Evolutionary conservation across 1,140 invertebrate genomes (phyloP), one percentile per base, ranked within the genome.

Genomic region (Drosophila novamexicana): DNA sequence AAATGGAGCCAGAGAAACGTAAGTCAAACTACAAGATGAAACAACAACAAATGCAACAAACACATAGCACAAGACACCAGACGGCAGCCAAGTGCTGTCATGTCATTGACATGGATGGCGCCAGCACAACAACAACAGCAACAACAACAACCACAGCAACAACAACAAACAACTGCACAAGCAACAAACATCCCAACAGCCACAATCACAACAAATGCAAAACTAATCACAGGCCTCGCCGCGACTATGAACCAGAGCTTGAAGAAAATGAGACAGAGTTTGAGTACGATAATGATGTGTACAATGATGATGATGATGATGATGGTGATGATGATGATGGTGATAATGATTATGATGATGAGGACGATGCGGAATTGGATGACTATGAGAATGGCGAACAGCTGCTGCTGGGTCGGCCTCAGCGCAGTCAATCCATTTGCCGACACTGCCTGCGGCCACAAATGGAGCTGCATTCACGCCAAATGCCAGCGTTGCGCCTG

Each of bases 361-460:
- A 52, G 1, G 52, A 63, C 10, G 54, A 68, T 12, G 36, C 39
- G 8, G 59, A 50, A 18, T 22, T 52, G 42, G 47, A 76, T 47
- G 36, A 64, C n/a, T 44, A 42, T 34, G 67, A 75, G 7, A 39
- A 37, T 12, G 44, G 18, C 16, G 22, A 9, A 9, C 49, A 61
- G 8, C 39, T 44, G 9, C 32, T 37, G 2, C 42, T 22, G 12
- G 42, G 58, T 18, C 42, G 1, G 40, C 9, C 52, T 3, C 54
- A 52, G 29, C 50, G 53, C 22, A 61, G 36, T 54, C 62, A 40
- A 9, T 54, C 57, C 50, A 47, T 77, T 52, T 91, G 88, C 66
- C 81, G 88, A 6, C 90, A 92, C 63, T 92, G 91, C 63, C 74
- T 76, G 34, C 81, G 89, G 6, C 79, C 88, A 8, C 83, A 91